Conservation (phyloP, 2,888 invertebrate genomes). For the Pemphredon lugubris region DNA sequence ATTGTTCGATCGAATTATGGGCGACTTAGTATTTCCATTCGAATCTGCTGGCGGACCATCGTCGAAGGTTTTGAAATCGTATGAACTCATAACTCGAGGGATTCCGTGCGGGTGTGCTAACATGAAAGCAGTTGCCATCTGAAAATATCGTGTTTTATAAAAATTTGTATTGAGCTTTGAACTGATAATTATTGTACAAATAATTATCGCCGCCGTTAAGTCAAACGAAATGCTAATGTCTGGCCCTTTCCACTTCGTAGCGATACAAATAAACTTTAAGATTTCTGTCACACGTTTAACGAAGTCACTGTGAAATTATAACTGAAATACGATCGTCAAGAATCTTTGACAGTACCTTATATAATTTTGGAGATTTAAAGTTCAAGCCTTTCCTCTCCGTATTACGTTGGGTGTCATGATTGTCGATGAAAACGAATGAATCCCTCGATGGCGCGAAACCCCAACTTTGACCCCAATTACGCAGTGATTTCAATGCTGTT, state of each 20-base stretch:
- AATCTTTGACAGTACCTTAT: conserved; percentile 85
- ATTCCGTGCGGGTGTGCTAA: conserved; percentile 91
- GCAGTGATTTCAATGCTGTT: conserved; percentile 86
- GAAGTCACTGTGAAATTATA: no score
- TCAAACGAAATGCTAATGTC: no score
- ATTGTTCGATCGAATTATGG: conserved; percentile 85
- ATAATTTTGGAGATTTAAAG: conserved; percentile 84
- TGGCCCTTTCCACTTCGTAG: no score
- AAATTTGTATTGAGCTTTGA: no score
- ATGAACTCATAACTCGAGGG: conserved; percentile 94
- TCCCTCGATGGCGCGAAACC: conserved; percentile 84
- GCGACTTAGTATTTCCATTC: conserved; percentile 85
- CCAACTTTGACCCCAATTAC: conserved; percentile 87
- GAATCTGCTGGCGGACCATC: conserved; percentile 87
- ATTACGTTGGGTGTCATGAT: conserved; percentile 95
- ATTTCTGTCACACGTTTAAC: no score
- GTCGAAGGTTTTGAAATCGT: conserved; percentile 83
- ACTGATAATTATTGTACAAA: no score
- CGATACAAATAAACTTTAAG: no score
- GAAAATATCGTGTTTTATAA: no score
- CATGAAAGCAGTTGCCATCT: conserved; percentile 92
- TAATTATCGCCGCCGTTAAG: no score
- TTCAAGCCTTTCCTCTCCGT: conserved; percentile 87
- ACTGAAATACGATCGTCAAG: no score
- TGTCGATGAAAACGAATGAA: conserved; percentile 91